phyloP scores from a whole-genome alignment of 2,888 invertebrate genomes.

The Rotaria sp. region DNA sequence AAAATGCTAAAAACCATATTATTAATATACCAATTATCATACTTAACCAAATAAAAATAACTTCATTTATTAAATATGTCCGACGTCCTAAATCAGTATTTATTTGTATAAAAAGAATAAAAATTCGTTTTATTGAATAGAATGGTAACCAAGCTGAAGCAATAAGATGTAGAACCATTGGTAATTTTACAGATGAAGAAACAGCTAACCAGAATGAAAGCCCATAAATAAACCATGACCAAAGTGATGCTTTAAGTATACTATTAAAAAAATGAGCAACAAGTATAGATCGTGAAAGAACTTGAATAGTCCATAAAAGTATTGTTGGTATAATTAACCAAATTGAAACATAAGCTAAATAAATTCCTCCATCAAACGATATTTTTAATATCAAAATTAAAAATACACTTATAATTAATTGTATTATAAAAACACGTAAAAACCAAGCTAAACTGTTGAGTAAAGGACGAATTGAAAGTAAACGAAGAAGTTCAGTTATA shows the following conservation, averaged over 20 bases:
- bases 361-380: not conserved
- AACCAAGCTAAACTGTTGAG: slow-evolving; percentile 6
- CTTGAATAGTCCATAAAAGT: not conserved
- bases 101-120: not conserved
- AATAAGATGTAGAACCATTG: not conserved
- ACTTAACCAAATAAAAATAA: not conserved
- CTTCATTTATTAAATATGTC: not conserved
- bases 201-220: not conserved
- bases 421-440: not conserved
- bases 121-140: not conserved
- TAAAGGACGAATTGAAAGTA: not conserved
- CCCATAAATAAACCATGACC: not conserved
- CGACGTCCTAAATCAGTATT: not conserved
- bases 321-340: not conserved
- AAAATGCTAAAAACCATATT: not conserved
- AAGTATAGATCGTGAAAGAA: not conserved
- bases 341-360: not conserved
- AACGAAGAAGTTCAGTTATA: not conserved
- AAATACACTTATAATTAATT: not conserved
- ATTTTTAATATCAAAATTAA: not conserved
- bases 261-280: not conserved
- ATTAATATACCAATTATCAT: not conserved
- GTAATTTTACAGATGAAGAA: not conserved
- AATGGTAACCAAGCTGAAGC: not conserved
- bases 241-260: not conserved